These are phyloP conservation scores for Zaprionus camerounensis DNA, from an alignment of 1,140 invertebrate genomes.

Conservation along the genomic window DNA sequence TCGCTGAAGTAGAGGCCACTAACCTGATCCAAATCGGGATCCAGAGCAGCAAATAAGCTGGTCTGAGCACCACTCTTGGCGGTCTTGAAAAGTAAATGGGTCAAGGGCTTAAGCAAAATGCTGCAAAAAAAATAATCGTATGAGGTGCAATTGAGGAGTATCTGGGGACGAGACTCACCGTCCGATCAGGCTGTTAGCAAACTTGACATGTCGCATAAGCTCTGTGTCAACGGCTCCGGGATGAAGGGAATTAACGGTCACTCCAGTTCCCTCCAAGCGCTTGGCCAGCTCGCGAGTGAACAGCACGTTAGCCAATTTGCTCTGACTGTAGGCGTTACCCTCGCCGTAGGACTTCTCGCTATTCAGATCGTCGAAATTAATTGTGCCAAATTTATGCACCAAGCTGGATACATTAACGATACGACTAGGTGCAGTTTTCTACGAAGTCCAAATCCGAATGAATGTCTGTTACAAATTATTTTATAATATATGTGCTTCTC, in stretches of 20 bases:
- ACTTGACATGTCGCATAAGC: conserved; percentile 90
- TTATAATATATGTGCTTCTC: no score
- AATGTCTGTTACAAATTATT: no score
- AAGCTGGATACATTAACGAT: conserved; percentile 92
- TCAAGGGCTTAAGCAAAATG: conserved; percentile 91
- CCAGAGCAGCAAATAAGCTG: conserved; percentile 89
- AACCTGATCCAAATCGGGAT: conserved; percentile 87
- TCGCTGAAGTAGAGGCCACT: conserved; percentile 92
- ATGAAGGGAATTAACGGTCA: conserved; percentile 93
- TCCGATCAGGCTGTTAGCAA: conserved; percentile 86
- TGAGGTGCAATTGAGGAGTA: neutral
- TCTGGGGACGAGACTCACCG: conserved; percentile 33
- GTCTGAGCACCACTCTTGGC: conserved; percentile 90
- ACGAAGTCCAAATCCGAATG: neutral
- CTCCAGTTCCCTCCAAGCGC: conserved; percentile 88
- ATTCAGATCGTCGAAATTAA: conserved; percentile 92
- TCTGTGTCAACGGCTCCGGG: conserved; percentile 95
- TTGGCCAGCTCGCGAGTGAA: conserved; percentile 92
- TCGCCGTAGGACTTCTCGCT: conserved; percentile 89
- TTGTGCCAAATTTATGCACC: conserved; percentile 89
- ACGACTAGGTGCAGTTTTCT: conserved; percentile 90
- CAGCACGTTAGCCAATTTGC: conserved; percentile 95
- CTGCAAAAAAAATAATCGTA: conserved; percentile 87
- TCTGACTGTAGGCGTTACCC: conserved; percentile 91
- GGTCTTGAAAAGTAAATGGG: conserved; percentile 80